Evolutionary conservation across 2,113 vertebrate genomes (phyloP).

Genomic region (Stomatorhinus ivindoensis): DNA sequence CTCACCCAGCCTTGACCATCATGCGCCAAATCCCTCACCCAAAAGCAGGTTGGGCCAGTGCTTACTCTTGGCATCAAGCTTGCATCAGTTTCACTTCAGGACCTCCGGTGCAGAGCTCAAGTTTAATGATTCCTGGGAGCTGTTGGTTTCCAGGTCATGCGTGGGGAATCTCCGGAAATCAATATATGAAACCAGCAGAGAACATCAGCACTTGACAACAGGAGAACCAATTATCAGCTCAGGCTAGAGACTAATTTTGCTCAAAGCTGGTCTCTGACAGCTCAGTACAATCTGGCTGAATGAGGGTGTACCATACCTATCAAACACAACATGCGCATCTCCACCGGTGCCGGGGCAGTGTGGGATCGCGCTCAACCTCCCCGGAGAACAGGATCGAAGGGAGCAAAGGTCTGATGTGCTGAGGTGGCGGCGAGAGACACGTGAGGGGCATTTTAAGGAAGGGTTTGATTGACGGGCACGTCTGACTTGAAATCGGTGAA

Average conservation of each 20-base stretch:
- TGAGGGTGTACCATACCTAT: neutral
- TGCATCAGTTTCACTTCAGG: neutral
- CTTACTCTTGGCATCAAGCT: neutral
- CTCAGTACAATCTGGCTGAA: neutral
- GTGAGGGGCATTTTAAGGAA: neutral
- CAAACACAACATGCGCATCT: neutral
- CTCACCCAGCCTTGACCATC: neutral
- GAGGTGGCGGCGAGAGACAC: neutral
- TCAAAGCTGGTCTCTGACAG: neutral
- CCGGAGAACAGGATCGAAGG: neutral
- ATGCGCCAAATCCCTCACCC: neutral
- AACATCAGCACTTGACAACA: neutral
- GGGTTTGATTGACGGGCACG: neutral
- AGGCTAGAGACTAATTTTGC: neutral
- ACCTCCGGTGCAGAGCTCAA: neutral
- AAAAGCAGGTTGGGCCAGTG: neutral
- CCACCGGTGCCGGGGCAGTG: neutral
- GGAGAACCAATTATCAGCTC: neutral
- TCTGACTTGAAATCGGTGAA: neutral
- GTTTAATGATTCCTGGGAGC: neutral
- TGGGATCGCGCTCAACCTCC: neutral
- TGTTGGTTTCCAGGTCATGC: neutral
- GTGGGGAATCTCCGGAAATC: neutral
- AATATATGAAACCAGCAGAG: neutral
- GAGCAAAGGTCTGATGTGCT: neutral